These are phyloP conservation scores for Enteromius argenteus DNA, from an alignment of 2,797 vertebrate species.

Conservation along the genomic window DNA sequence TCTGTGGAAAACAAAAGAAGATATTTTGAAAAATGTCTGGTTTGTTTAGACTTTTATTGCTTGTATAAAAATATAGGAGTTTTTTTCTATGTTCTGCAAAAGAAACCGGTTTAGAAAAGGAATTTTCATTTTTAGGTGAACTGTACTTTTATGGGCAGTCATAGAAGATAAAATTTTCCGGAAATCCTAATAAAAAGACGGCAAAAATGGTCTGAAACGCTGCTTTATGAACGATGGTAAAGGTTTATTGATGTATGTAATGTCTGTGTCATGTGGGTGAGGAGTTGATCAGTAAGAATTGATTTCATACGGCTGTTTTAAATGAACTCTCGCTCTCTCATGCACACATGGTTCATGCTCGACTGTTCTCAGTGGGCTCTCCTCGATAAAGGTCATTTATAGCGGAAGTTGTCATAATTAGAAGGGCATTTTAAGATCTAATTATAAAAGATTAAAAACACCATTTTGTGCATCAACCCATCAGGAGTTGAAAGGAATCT, in stretches of 20 bases:
- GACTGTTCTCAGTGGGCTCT: constrained; percentile 72
- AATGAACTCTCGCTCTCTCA: constrained; percentile 27
- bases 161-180: not conserved
- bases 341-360: constrained; percentile 40
- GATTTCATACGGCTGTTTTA: constrained; percentile 44
- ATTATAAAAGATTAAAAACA: constrained; percentile 81
- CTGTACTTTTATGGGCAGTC: not conserved
- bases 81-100: not conserved
- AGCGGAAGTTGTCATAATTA: constrained; percentile 81
- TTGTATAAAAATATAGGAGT: not conserved
- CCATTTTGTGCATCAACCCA: constrained; percentile 74
- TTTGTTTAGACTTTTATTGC: not conserved
- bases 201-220: not conserved
- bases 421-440: constrained; percentile 78
- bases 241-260: constrained; percentile 45
- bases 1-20: not conserved
- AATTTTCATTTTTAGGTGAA: not conserved
- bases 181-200: not conserved
- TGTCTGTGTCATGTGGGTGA: constrained; percentile 8
- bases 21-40: not conserved
- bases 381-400: constrained; percentile 79
- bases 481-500: constrained; percentile 78
- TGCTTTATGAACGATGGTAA: not conserved
- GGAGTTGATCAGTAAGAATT: constrained; percentile 32
- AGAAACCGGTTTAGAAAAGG: not conserved